Percentiles rank a stretch among this genome's conserved stretches.
These are phyloP conservation scores for Catalaphyllia jardinei DNA, from an alignment of 64 coral and sea anemone species.

Conservation along the genomic window DNA sequence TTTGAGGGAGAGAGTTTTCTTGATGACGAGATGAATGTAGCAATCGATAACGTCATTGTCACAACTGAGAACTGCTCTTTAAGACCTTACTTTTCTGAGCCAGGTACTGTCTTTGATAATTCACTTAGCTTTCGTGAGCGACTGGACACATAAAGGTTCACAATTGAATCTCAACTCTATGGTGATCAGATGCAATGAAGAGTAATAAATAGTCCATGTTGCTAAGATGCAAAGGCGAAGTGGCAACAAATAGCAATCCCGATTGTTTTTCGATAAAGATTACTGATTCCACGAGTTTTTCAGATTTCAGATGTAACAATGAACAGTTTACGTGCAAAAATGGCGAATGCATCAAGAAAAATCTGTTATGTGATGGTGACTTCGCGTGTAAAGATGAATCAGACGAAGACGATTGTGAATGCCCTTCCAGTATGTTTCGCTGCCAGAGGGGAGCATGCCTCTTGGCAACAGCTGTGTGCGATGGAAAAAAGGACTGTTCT, in stretches of 20 bases:
- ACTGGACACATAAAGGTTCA: no score
- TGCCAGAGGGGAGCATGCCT: slow-evolving; percentile 38
- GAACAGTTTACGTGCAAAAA: slow-evolving; percentile 38
- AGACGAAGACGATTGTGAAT: slow-evolving; percentile 41
- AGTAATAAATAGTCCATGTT: no score
- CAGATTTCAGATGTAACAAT: slow-evolving; percentile 13
- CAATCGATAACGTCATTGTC: not conserved
- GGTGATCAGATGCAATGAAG: no score
- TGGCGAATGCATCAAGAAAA: slow-evolving; percentile 27
- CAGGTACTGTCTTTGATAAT: not conserved
- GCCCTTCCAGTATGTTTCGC: slow-evolving; percentile 1
- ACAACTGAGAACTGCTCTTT: not conserved
- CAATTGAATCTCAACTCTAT: no score
- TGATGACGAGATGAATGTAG: not conserved
- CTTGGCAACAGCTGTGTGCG: not conserved
- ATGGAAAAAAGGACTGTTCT: not conserved
- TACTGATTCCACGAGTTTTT: not conserved
- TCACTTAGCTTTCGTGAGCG: no score
- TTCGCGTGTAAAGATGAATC: slow-evolving; percentile 21
- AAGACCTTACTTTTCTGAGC: not conserved
- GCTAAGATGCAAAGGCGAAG: no score
- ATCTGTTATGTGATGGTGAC: slow-evolving; percentile 54
- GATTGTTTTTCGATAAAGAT: no score
- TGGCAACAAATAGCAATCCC: no score
- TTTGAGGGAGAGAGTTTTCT: not conserved